Percentiles rank a stretch among this genome's conserved stretches.
Conservation (phyloP, 2,888 invertebrate species). For the Tetragonula carbonaria region DNA sequence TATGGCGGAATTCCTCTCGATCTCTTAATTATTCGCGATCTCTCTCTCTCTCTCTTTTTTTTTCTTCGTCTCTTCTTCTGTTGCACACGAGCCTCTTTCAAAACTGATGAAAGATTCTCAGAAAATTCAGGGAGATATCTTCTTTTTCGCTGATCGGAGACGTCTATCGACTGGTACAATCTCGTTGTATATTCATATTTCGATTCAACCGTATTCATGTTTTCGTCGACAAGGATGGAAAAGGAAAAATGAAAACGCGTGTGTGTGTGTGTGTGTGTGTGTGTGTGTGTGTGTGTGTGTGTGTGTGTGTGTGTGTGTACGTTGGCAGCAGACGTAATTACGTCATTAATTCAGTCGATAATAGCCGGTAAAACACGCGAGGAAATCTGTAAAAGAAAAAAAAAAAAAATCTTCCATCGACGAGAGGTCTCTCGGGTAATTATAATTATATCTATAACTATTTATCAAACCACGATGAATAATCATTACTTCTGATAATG, state of each 20-base stretch:
- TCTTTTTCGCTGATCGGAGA: constrained; percentile 25
- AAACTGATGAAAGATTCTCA: neutral
- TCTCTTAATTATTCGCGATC: neutral
- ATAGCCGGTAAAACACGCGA: neutral
- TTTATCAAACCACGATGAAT: neutral
- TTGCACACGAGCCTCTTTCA: too few species aligned
- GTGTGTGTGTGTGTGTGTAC: neutral
- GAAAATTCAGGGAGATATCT: neutral
- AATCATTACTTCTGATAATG: neutral
- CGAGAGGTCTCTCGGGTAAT: neutral
- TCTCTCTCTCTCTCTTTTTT: too few species aligned
- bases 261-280: too few species aligned
- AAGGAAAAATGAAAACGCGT: neutral
- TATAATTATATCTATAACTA: neutral
- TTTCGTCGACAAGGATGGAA: neutral
- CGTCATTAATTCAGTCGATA: constrained; percentile 3
- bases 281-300: too few species aligned
- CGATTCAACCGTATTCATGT: neutral
- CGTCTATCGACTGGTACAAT: constrained; percentile 48
- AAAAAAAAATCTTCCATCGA: neutral
- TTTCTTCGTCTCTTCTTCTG: too few species aligned
- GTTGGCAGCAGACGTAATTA: neutral
- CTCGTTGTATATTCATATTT: neutral
- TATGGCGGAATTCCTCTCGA: too few species aligned
- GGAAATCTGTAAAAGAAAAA: constrained; percentile 8